Percentiles rank a stretch among this genome's conserved stretches.
Conservation (phyloP, 2,888 invertebrate species). For the Tetragnatha montana region DNA sequence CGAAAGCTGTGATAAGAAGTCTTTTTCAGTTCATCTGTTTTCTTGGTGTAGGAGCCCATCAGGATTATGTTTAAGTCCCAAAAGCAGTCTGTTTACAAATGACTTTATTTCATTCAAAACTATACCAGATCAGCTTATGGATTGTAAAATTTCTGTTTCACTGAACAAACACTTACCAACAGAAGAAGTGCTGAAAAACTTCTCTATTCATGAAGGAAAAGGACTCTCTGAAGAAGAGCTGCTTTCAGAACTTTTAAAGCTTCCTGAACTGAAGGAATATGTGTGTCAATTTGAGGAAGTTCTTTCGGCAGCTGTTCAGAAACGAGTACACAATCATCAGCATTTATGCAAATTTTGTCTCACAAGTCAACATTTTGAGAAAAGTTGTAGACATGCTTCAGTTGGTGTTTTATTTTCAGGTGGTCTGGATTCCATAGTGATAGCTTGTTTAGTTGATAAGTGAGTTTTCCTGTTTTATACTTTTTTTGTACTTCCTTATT, state of each 20-base stretch:
- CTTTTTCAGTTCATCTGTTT: constrained; percentile 73
- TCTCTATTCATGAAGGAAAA: not conserved
- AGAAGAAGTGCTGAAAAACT: not conserved
- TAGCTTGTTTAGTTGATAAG: constrained; percentile 87
- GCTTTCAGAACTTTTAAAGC: constrained; percentile 28
- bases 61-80: not conserved
- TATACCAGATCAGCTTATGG: not conserved
- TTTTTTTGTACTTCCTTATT: too few species aligned
- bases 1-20: constrained; percentile 32
- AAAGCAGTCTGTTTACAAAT: not conserved
- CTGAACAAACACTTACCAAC: constrained; percentile 27
- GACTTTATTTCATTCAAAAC: not conserved
- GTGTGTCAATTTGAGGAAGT: constrained; percentile 74
- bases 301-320: constrained; percentile 74
- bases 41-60: constrained; percentile 74
- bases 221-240: not conserved
- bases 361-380: not conserved
- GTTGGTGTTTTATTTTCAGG: constrained; percentile 94
- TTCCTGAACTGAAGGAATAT: constrained; percentile 12
- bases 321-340: constrained; percentile 74
- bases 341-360: constrained; percentile 74
- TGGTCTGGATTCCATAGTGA: constrained; percentile 94
- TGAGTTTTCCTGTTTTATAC: constrained; percentile 75
- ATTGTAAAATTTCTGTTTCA: constrained; percentile 11
- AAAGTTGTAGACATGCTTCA: constrained; percentile 68